Evolutionary conservation across 2,113 vertebrate species (phyloP), one percentile per base, ranked within the genome.

Genomic region (Perca fluviatilis): DNA sequence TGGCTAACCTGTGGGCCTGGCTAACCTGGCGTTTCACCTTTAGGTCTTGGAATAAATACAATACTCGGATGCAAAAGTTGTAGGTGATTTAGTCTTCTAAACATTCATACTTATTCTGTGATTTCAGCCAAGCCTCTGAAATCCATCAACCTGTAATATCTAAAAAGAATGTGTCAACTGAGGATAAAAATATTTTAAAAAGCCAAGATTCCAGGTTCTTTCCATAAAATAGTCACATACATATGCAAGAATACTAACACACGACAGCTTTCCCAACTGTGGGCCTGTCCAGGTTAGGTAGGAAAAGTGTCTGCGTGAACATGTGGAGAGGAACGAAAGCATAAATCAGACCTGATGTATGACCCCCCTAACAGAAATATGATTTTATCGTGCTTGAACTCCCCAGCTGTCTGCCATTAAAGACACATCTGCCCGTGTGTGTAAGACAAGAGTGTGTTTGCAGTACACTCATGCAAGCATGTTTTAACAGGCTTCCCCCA

Each of bases 351-450:
- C 11, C 62, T 74, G 61, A 74, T 81, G 79, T 50, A 61, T 58
- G 56, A 82, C 0, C 54, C 49, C 72, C 16, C 50, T 3, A 84
- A 84, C 46, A 85, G 77, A 89, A 86, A 87, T 77, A 88, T 79
- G 74, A 86, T 65, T 84, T 77, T 61, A 74, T 89, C 66, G 82
- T 83, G 81, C 30, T 62, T 74, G 71, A 86, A 86, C 78, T 68
- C 62, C 67, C 78, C 86, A 93, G 86, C 84, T 93, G 91, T 71
- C 63, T 78, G 79, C 85, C 54, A 73, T 87, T 79, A 74, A 70
- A 72, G 51, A 62, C 25, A 7, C 69, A 79, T 88, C 86, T 77
- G 56, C 40, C 74, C 18, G 18, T 46, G 74, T 57, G 36, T 56
- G 33, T 33, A 7, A 62, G 82, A 68, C 21, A 63, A 43, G 43